Evolutionary conservation across 1,140 invertebrate genomes (phyloP), one percentile per base, ranked within the genome.

Genomic region (Macrobrachium rosenbergii): DNA sequence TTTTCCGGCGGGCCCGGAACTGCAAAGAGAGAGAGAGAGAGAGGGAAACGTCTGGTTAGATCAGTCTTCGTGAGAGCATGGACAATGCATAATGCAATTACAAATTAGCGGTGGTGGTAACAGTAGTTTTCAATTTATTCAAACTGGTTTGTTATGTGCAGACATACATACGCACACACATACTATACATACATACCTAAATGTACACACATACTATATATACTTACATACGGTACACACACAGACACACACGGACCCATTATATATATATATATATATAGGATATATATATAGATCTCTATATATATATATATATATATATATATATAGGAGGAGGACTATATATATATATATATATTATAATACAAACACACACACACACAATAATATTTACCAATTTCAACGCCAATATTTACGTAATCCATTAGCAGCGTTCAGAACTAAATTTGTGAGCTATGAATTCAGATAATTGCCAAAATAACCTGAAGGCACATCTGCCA

Each of bases 1-100:
- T 97, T 96, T 90, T 94, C 93, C 78, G 96, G 96, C 91, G 95
- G 95, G 91, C 94, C 95, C 92, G 96, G 96, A 92, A 96, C 96
- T 96, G 77, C 45, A 76, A 12, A 63, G 45, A 28, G 8, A 19
- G 2, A 83, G 6, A 60, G 23, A 6, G 52, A 7, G 52, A 8
- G 10, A 21, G 17, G 75, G 2, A 10, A 59, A 60, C 19, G 23
- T 37, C 28, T 37, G 28, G 28, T 37, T 37, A 37, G 28, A 37
- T 37, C 28, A 37, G 28, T 37, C 28, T 37, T 37, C 28, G 28
- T 37, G 3, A 37, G 3, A 37, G 28, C 28, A 37, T 37, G 28
- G 21, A 77, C 52, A 2, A 59, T 45, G 19, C 2, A 1, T 7
- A 77, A 43, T 45, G 10, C 21, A 43, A 37, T 43, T 77, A 63